Evolutionary conservation across 2,888 invertebrate species (phyloP).

Genomic region (Corbicula japonica): DNA sequence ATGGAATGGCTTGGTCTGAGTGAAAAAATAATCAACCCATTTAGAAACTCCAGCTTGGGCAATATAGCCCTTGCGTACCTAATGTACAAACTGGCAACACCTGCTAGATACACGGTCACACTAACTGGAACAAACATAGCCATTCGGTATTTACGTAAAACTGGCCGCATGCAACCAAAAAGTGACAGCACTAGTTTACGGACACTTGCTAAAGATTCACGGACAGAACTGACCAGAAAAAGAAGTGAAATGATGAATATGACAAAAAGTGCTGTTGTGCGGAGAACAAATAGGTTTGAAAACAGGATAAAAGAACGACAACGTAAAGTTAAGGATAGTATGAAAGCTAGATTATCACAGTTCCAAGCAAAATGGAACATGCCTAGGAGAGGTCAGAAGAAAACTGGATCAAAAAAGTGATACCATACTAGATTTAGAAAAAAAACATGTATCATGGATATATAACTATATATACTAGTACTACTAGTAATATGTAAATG

Average conservation of each 20-base stretch:
- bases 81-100: constrained; percentile 97
- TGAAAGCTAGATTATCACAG: constrained; percentile 10
- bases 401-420: too few species aligned
- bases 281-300: constrained; percentile 14
- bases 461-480: too few species aligned
- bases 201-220: constrained; percentile 77
- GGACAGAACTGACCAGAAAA: constrained; percentile 68
- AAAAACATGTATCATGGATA: too few species aligned
- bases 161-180: constrained; percentile 93
- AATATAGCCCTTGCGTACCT: constrained; percentile 96
- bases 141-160: constrained; percentile 92
- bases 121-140: constrained; percentile 95
- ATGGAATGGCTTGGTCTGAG: constrained; percentile 93
- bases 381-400: background rate
- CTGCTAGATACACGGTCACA: constrained; percentile 96
- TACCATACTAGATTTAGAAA: too few species aligned
- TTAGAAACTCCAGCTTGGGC: constrained; percentile 93
- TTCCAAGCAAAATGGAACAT: too few species aligned
- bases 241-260: too few species aligned
- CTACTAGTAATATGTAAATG: too few species aligned
- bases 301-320: background rate
- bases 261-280: too few species aligned
- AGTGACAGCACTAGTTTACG: constrained; percentile 88
- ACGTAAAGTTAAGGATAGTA: constrained; percentile 4
- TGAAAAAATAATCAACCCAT: constrained; percentile 92